Percentiles rank a stretch among this genome's conserved stretches.
Evolutionary conservation across 2,113 vertebrate genomes (phyloP).

Genomic region (Planiliza haematocheilus): DNA sequence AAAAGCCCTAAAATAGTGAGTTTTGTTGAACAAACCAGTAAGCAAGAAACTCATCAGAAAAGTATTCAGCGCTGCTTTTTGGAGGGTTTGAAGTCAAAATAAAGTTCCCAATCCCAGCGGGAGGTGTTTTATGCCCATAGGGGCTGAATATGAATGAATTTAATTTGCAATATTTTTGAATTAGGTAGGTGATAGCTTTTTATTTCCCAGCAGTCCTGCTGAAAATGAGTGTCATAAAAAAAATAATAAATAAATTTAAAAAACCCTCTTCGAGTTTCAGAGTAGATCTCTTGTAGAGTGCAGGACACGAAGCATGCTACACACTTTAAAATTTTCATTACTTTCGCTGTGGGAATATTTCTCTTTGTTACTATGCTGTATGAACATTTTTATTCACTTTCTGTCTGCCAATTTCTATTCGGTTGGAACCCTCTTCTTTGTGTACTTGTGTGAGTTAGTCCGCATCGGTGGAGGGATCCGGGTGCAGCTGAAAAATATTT

Average conservation of each 20-base stretch:
- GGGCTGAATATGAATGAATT: slow-evolving; percentile 39
- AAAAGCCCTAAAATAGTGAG: neutral
- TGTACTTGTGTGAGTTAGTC: neutral
- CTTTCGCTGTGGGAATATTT: slow-evolving; percentile 27
- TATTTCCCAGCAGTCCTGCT: slow-evolving; percentile 21
- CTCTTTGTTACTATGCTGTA: slow-evolving; percentile 18
- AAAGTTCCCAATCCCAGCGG: slow-evolving; percentile 45
- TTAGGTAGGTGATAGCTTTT: slow-evolving; percentile 24
- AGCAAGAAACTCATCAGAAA: slow-evolving; percentile 18
- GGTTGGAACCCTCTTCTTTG: slow-evolving; percentile 5
- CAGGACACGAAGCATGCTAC: slow-evolving; percentile 2
- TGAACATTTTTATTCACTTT: slow-evolving; percentile 10
- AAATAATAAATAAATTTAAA: too few relatives aligned
- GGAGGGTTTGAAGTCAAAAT: slow-evolving; percentile 29
- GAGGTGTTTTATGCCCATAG: slow-evolving; percentile 17
- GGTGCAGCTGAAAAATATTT: neutral
- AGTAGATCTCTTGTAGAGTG: slow-evolving; percentile 3
- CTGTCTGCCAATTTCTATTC: neutral
- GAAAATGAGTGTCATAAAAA: slow-evolving; percentile 35
- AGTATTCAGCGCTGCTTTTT: slow-evolving; percentile 24
- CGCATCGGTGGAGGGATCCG: neutral
- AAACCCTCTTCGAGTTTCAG: slow-evolving; percentile 9
- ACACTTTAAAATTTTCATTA: slow-evolving; percentile 25
- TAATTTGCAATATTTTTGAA: slow-evolving; percentile 60
- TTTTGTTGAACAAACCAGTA: neutral